Evolutionary conservation across 2,888 invertebrate species (phyloP).

Genomic region (Machimus rusticus): DNA sequence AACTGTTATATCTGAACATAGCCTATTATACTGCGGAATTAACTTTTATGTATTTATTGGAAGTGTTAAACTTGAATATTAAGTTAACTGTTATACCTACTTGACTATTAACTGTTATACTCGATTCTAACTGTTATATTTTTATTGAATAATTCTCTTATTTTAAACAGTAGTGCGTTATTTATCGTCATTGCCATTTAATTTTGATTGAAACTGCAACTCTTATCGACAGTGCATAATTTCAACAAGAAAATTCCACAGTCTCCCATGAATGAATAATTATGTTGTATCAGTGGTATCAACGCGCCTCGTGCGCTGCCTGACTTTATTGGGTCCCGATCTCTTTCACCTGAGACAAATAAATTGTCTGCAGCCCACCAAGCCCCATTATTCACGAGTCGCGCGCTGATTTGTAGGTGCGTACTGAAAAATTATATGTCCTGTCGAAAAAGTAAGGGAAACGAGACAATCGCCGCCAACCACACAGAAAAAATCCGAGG

Average conservation of each 20-base stretch:
- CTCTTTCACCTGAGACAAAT: not conserved
- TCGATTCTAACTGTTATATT: not conserved
- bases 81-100: too few species aligned
- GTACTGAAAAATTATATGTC: not conserved
- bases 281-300: not conserved
- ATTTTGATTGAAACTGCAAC: not conserved
- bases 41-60: not conserved
- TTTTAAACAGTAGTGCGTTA: not conserved
- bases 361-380: slow-evolving; percentile 5
- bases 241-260: not conserved
- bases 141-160: too few species aligned
- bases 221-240: not conserved
- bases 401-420: not conserved
- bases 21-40: not conserved
- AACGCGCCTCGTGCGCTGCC: not conserved
- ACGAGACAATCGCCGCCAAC: not conserved
- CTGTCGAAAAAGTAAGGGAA: not conserved
- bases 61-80: not conserved
- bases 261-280: not conserved
- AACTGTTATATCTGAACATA: not conserved
- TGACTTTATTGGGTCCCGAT: not conserved
- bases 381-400: not conserved
- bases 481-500: not conserved
- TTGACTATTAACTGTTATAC: too few species aligned
- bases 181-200: not conserved